phyloP scores from a whole-genome alignment of 2,888 invertebrate genomes.

The Ellobium chinense region DNA sequence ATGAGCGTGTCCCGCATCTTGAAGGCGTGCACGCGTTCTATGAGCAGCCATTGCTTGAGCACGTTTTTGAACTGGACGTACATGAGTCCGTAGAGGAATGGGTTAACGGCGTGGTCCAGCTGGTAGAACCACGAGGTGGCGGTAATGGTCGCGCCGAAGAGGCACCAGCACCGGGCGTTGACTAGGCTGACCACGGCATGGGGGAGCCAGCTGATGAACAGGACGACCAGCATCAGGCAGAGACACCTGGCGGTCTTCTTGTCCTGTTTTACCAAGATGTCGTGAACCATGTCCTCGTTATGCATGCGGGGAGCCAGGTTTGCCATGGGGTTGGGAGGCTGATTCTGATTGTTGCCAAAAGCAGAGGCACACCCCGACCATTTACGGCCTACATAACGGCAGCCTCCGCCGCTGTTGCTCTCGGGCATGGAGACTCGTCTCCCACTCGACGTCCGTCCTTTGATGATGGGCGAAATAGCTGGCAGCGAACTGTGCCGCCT shows the following conservation, averaged over 20 bases:
- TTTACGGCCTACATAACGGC: conserved; percentile 50
- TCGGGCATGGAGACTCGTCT: conserved; percentile 43
- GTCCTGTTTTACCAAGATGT: conserved; percentile 68
- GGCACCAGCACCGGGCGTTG: conserved; percentile 54
- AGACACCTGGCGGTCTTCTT: conserved; percentile 66
- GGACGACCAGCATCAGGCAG: conserved; percentile 64
- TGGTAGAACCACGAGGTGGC: conserved; percentile 61
- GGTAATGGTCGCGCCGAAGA: conserved; percentile 53
- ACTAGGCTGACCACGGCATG: conserved; percentile 59
- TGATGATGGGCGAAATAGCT: conserved; percentile 32
- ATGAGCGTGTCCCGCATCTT: conserved; percentile 48
- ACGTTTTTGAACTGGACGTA: conserved; percentile 63
- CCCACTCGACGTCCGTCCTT: conserved; percentile 42
- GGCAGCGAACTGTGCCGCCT: conserved; percentile 40
- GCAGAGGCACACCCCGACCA: conserved; percentile 47
- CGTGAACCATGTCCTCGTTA: conserved; percentile 66
- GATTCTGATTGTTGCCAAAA: conserved; percentile 16
- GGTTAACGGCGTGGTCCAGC: conserved; percentile 64
- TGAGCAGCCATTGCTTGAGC: conserved; percentile 49
- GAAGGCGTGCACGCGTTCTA: conserved; percentile 43
- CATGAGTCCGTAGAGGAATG: conserved; percentile 67
- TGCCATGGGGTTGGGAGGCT: conserved; percentile 22
- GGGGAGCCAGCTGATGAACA: conserved; percentile 69
- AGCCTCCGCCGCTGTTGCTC: conserved; percentile 34
- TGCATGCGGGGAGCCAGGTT: conserved; percentile 31